Evolutionary conservation across 2,797 vertebrate genomes (phyloP).

Genomic region (Molossus molossus): DNA sequence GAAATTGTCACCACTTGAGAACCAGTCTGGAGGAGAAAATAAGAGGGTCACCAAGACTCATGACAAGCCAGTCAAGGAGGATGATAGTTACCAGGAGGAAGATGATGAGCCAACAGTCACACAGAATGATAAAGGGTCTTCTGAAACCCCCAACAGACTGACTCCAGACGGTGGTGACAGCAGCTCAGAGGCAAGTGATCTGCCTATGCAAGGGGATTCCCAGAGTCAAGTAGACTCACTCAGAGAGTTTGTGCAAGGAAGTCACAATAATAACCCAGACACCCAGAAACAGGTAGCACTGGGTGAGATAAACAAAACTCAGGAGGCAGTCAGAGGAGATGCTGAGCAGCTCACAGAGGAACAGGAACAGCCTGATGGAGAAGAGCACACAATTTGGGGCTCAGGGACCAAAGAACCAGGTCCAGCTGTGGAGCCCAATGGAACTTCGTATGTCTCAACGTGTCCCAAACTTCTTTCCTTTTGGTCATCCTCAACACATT

Average conservation of each 20-base stretch:
- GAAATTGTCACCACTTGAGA: background rate
- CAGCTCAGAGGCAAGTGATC: conserved; percentile 19
- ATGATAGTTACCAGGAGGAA: background rate
- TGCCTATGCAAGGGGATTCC: background rate
- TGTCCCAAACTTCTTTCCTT: background rate
- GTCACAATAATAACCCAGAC: background rate
- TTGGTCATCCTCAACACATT: background rate
- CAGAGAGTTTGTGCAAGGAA: background rate
- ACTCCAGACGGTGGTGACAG: background rate
- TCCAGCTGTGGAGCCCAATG: background rate
- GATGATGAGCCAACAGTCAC: background rate
- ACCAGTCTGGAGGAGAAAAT: conserved; percentile 15
- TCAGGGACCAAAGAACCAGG: background rate
- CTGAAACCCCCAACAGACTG: background rate
- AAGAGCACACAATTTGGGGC: background rate
- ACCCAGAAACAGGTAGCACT: background rate
- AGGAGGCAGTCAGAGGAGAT: background rate
- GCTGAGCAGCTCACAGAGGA: background rate
- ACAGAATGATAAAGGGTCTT: background rate
- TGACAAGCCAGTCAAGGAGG: background rate
- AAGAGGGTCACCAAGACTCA: background rate
- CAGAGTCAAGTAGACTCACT: background rate
- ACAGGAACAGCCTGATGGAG: background rate
- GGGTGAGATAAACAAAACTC: background rate
- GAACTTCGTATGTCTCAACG: background rate